phyloP scores from a whole-genome alignment of 64 coral and sea anemone species.

The Pocillopora verrucosa region DNA sequence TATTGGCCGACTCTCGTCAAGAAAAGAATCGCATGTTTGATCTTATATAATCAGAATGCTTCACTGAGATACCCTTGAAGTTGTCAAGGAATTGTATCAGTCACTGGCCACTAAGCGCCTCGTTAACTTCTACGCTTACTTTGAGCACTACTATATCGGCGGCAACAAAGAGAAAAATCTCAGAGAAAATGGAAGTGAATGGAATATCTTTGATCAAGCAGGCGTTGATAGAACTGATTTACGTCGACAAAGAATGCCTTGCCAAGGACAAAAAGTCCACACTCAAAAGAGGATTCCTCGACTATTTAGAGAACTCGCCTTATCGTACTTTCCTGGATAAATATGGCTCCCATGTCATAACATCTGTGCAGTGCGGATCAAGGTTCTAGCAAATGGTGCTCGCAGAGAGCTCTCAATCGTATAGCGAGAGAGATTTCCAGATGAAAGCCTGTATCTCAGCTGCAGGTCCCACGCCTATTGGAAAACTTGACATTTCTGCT shows the following conservation, averaged over 20 bases:
- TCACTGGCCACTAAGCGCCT: not conserved
- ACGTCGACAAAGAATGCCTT: slow-evolving; percentile 41
- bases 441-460: slow-evolving; percentile 37
- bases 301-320: slow-evolving; percentile 5
- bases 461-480: not conserved
- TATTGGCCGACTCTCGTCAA: not conserved
- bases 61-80: too few species aligned
- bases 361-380: slow-evolving; percentile 37
- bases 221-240: not conserved
- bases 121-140: not conserved
- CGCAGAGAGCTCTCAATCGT: slow-evolving; percentile 20
- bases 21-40: not conserved
- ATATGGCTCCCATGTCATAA: slow-evolving; percentile 46
- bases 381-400: slow-evolving; percentile 35
- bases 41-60: not conserved
- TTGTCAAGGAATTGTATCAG: not conserved
- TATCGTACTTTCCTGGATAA: slow-evolving; percentile 35
- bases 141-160: not conserved
- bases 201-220: slow-evolving; percentile 21
- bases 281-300: not conserved
- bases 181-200: not conserved
- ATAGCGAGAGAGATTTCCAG: slow-evolving; percentile 50
- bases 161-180: slow-evolving; percentile 5
- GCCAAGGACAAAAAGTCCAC: not conserved
- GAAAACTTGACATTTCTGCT: slow-evolving; percentile 10